A percentile compares a stretch with the other conserved stretches of the same genome.
phyloP scores from a whole-genome alignment of 2,888 invertebrate genomes.

The Muschampia plurimacula region DNA sequence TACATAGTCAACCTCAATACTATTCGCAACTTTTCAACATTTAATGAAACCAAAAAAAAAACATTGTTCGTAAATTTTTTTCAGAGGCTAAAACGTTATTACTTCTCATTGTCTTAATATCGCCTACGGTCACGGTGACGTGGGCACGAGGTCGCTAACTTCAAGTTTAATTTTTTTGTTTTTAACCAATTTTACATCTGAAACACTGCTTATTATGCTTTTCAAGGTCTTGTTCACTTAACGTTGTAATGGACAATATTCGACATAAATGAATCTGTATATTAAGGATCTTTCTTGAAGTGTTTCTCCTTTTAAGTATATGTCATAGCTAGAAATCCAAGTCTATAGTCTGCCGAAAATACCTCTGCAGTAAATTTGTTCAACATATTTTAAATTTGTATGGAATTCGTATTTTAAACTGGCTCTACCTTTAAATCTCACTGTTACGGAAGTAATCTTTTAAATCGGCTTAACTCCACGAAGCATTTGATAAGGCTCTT shows the following conservation, averaged over 20 bases:
- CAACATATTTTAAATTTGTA: not conserved
- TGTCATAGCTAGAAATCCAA: too few relatives aligned
- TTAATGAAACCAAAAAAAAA: not conserved
- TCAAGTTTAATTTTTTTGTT: conserved; percentile 24
- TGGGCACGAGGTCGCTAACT: conserved; percentile 26
- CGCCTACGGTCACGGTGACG: conserved; percentile 22
- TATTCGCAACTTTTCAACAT: not conserved
- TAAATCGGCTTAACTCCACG: not conserved
- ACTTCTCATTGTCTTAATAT: conserved; percentile 17
- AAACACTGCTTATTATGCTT: conserved; percentile 1
- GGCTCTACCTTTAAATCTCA: not conserved
- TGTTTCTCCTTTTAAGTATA: too few relatives aligned
- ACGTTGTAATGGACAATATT: not conserved
- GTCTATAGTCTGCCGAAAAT: too few relatives aligned
- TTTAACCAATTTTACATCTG: conserved; percentile 22
- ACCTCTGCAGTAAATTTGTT: not conserved
- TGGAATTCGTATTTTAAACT: not conserved
- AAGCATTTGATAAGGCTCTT: conserved; percentile 9
- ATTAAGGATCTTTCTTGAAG: too few relatives aligned
- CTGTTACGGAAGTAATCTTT: not conserved
- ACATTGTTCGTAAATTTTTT: not conserved
- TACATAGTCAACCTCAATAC: not conserved
- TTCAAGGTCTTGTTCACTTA: not conserved
- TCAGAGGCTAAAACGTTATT: conserved; percentile 15
- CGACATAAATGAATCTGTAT: not conserved